These are phyloP conservation scores for Typhlomys cinereus DNA, from an alignment of 2,113 vertebrate species.

Conservation along the genomic window DNA sequence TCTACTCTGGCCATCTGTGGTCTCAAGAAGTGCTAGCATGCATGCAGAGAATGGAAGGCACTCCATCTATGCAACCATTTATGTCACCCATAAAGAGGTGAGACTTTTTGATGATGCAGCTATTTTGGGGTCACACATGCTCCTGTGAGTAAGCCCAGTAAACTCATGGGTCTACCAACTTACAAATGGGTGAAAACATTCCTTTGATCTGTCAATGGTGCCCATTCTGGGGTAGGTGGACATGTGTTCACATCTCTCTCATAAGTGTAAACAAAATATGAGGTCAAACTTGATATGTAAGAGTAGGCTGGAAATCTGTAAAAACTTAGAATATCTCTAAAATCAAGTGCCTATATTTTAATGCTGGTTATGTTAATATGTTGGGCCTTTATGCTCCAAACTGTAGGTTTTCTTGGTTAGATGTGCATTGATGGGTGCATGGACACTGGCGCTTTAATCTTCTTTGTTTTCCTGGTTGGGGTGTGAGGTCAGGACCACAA, in stretches of 20 bases:
- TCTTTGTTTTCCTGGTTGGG: background rate
- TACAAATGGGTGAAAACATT: too few relatives aligned
- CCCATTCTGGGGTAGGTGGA: background rate
- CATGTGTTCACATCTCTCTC: background rate
- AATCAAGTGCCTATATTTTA: background rate
- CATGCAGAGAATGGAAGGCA: background rate
- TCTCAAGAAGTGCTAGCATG: background rate
- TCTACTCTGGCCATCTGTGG: background rate
- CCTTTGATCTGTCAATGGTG: background rate
- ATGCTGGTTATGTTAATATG: too few relatives aligned
- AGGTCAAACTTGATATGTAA: background rate
- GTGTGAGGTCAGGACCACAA: background rate
- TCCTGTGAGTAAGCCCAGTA: background rate
- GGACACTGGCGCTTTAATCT: background rate
- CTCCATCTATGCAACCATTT: background rate
- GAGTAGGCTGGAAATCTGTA: background rate
- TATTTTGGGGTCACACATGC: background rate
- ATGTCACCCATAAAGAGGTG: background rate
- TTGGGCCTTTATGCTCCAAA: background rate
- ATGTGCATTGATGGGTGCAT: background rate
- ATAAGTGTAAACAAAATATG: background rate
- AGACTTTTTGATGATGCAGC: background rate
- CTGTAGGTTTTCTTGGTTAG: background rate
- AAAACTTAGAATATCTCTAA: background rate
- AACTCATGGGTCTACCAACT: background rate